Percentiles rank a stretch among this genome's conserved stretches.
phyloP scores from a whole-genome alignment of 2,113 vertebrate genomes.

The Neodon shergylaensis region DNA sequence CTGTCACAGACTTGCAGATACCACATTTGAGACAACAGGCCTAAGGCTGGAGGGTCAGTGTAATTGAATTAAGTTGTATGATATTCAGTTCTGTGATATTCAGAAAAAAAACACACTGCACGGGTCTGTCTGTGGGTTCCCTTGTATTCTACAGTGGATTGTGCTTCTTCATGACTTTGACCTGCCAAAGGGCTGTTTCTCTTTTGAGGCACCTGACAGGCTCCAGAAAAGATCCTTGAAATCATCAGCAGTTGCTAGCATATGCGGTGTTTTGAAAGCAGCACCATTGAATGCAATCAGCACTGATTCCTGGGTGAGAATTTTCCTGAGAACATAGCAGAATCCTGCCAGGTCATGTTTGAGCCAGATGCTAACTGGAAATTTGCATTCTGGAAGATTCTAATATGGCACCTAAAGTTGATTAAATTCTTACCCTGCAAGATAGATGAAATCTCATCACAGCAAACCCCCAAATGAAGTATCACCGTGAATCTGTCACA shows the following conservation, averaged over 20 bases:
- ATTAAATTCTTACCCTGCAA: not conserved
- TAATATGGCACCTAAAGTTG: not conserved
- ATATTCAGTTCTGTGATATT: slow-evolving; percentile 22
- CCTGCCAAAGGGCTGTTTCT: slow-evolving; percentile 68
- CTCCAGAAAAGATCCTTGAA: slow-evolving; percentile 54
- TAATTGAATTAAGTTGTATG: slow-evolving; percentile 50
- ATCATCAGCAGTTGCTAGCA: slow-evolving; percentile 1
- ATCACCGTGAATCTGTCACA: not conserved
- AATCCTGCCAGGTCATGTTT: not conserved
- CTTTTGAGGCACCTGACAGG: slow-evolving; percentile 42
- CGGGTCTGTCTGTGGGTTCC: not conserved
- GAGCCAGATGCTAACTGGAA: too few relatives aligned
- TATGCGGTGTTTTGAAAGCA: slow-evolving; percentile 8
- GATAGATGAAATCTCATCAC: not conserved
- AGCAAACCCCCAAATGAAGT: not conserved
- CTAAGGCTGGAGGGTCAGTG: not conserved
- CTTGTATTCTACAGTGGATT: slow-evolving; percentile 46
- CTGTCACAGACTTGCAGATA: not conserved
- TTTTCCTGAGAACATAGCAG: not conserved
- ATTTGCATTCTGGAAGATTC: not conserved
- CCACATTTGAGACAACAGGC: slow-evolving; percentile 45
- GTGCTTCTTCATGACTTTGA: slow-evolving; percentile 60
- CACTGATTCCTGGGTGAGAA: not conserved
- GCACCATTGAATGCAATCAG: slow-evolving; percentile 1
- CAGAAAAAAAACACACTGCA: not conserved